Base-by-base conservation (phyloP, 2,797 vertebrate species). In the Neosilurus mollespiculum region DNA sequence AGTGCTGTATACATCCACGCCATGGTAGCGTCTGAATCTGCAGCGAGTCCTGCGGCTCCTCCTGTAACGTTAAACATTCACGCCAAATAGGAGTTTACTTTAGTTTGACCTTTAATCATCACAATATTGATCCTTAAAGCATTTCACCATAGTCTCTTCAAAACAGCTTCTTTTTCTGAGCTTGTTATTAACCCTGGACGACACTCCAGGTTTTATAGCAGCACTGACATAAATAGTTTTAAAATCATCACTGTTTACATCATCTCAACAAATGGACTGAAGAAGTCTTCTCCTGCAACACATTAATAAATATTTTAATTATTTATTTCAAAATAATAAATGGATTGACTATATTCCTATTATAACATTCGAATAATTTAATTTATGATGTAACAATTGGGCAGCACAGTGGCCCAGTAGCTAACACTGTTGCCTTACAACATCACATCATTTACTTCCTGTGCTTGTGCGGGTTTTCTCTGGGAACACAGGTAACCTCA, bases 11-110 rank as follows among this genome's bases (percentile, higher is more conserved):
- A 53, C 66, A 81, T 66, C 56, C 73, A 78, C 15, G 56, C 22
- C 84, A 81, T 85, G n/a, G 73, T 81, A 43, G 6, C 4, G 66
- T 69, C 64, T 37, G 12, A 51, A 26, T 54, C 61, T 16, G n/a
- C 30, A 56, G 43, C 49, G 20, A 30, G 26, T 59, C n/a, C 43
- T 8, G 8, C 11, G 72, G 26, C 54, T 62, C 22, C 9, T 15
- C 43, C 80, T 81, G 65, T 64, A 71, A 71, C 7, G 58, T 58
- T 54, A 56, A 78, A 81, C 64, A 49, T 70, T 85, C 56, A 78
- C 58, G 51, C 16, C 4, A 16, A 78, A 61, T 16, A 53, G 34
- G n/a, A 51, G 65, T 80, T 73, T 66, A 76, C 64, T 34, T 69
- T 81, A 43, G 26, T 80, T 34, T 37, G 54, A 0, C 56, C 80